Percentiles rank a stretch among this genome's conserved stretches.
Conservation (phyloP, 2,888 invertebrate species). For the Eubasilissa splendida region DNA sequence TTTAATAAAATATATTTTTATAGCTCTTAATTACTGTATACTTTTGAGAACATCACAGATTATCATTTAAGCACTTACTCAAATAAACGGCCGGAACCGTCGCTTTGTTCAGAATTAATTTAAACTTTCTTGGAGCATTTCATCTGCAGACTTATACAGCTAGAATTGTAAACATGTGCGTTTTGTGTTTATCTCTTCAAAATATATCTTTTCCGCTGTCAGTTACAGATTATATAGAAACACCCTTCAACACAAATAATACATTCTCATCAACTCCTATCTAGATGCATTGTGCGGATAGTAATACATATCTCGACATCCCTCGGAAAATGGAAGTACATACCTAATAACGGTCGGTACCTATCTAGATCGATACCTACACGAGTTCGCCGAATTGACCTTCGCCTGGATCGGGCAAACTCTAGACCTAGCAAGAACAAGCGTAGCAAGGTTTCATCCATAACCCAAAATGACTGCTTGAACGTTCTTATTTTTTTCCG, state of each 20-base stretch:
- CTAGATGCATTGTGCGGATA: conserved; percentile 15
- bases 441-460: not conserved
- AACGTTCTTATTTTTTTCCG: not conserved
- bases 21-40: too few species aligned
- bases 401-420: not conserved
- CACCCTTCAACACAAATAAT: not conserved
- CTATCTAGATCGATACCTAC: conserved; percentile 30
- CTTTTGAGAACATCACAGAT: too few species aligned
- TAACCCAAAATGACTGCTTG: not conserved
- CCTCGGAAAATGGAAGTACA: not conserved
- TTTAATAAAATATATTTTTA: too few species aligned
- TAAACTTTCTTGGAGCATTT: too few species aligned
- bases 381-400: conserved; percentile 23
- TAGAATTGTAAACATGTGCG: too few species aligned
- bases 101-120: too few species aligned
- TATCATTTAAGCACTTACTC: too few species aligned
- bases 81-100: too few species aligned
- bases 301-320: not conserved
- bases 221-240: conserved; percentile 13
- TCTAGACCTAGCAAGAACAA: not conserved
- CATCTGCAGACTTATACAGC: too few species aligned
- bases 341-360: not conserved
- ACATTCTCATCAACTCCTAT: not conserved
- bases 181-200: too few species aligned
- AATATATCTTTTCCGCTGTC: not conserved